phyloP scores from a whole-genome alignment of 1,140 invertebrate species.

The Oedothorax gibbosus region DNA sequence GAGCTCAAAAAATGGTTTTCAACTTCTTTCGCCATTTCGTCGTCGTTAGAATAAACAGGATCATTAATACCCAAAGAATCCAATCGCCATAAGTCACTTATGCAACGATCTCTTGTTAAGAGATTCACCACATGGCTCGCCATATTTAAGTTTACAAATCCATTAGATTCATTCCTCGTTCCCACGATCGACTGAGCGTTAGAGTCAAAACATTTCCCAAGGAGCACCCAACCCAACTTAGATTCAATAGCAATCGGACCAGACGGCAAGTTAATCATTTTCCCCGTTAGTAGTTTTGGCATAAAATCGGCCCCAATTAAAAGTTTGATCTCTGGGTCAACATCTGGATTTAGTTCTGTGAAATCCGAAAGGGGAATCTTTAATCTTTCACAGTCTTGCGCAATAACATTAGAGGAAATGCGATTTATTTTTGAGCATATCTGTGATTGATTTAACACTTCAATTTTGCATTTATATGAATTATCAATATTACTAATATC shows the following conservation, averaged over 20 bases:
- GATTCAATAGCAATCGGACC: neutral
- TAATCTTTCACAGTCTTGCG: neutral
- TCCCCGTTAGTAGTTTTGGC: conserved; percentile 24
- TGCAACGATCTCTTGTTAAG: neutral
- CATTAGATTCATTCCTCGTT: too few relatives aligned
- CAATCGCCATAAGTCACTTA: conserved; percentile 10
- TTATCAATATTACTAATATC: conserved; percentile 21
- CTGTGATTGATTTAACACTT: conserved; percentile 11
- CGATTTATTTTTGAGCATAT: conserved; percentile 24
- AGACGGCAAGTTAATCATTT: conserved; percentile 21
- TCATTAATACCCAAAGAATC: conserved; percentile 31
- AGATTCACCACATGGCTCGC: neutral
- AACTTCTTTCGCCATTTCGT: neutral
- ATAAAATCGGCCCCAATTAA: conserved; percentile 31
- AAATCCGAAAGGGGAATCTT: neutral
- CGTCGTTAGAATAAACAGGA: neutral
- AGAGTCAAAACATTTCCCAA: conserved; percentile 12
- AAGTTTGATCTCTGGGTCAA: conserved; percentile 38
- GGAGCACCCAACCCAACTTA: neutral
- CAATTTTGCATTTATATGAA: conserved; percentile 22
- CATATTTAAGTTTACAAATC: too few relatives aligned
- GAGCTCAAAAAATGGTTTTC: conserved; percentile 25
- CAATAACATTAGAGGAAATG: conserved; percentile 9
- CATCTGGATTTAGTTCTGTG: neutral
- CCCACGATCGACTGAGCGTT: too few relatives aligned